Base-by-base conservation (phyloP, 2,797 vertebrate genomes). In the Iguana delicatissima region DNA sequence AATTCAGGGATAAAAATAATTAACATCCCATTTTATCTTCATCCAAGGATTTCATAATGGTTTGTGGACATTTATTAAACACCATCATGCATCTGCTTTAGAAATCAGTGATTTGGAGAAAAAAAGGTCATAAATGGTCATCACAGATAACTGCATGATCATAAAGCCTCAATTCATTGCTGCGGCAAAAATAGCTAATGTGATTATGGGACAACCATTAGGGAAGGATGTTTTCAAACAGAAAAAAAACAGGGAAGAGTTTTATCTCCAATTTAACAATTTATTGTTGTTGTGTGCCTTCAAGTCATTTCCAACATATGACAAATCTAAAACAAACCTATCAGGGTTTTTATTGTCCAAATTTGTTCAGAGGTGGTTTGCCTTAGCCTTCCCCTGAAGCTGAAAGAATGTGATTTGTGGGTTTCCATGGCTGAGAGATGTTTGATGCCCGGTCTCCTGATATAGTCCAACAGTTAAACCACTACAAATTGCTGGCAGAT, bases 11-110 rank as follows among this genome's bases (percentile, higher is more conserved):
- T 90, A 92, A 88, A 94, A 95, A 95, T 91, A 94, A 93, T 95
- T 94, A 94, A 93, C 86, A 73, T 89, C 92, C 88, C 92, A 92
- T 93, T 94, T 92, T 94, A 93, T 80, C 84, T 80, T 73, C 93
- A 95, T 92, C 42, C 91, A 93, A 95, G 94, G 95, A 95, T 94
- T 92, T 94, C 93, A 86, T 85, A 92, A 93, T 12, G 38, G 76
- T 57, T 86, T 92, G 92, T 92, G 94, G 73, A 91, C 94, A 95
- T 80, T 95, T 92, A 94, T 35, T 80, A 86, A 90, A 73, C 16
- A 46, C 84, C 46, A 73, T 77, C 77, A 59, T 73, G 64, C 84
- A 80, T 86, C 64, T 90, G 89, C 67, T 90, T 90, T 57, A 72
- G 84, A 80, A 72, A 72, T 29, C 64, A 80, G 50, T 12, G 12